Base-by-base conservation (phyloP, 2,113 vertebrate species). In the Grammatotria lemairii region DNA sequence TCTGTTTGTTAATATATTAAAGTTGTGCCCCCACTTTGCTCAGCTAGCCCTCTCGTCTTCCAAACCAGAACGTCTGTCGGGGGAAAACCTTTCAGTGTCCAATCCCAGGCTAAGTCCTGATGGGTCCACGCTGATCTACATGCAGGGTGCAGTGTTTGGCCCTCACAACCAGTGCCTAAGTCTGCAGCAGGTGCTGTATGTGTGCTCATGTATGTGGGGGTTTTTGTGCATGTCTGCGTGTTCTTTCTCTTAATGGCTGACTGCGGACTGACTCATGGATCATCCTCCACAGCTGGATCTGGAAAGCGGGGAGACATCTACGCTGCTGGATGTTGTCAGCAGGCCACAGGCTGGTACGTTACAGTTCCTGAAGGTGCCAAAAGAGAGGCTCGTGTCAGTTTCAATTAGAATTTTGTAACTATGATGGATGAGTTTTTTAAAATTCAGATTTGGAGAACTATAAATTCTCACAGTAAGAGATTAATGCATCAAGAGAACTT, bases 41-140 rank as follows among this genome's bases (percentile, higher is more conserved):
- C 42, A 49, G 42, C 23, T 49, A 19, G 1, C 75, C 53, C 65
- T 80, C 33, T 65, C 19, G 42, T 28, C 8, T 8, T 86, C 9
- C 45, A 17, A 51, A 55, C 19, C 90, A 97, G 97, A 96, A 85
- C 65, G 91, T 80, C 82, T 97, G 83, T 95, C 96, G 2, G 92
- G 87, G 38, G 94, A 95, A 53, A 73, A 93, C 38, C n/a, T 87
- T 12, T 95, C 95, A 0, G 95, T 97, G 65, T 95, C 90, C 9
- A 95, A 94, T 90, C 96, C 97, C 55, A 86, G 96, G 13, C 89
- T 97, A 57, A 96, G 96, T 93, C 97, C 96, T 53, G 96, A 97
- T 14, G 90, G 91, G 12, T 91, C 92, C 58, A 93, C 88, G 42
- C 68, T 97, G 38, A 82, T 96, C 47, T 97, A 96, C 92, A 91